phyloP scores from a whole-genome alignment of 2,888 invertebrate genomes.

The Gymnoscelis rufifasciata region DNA sequence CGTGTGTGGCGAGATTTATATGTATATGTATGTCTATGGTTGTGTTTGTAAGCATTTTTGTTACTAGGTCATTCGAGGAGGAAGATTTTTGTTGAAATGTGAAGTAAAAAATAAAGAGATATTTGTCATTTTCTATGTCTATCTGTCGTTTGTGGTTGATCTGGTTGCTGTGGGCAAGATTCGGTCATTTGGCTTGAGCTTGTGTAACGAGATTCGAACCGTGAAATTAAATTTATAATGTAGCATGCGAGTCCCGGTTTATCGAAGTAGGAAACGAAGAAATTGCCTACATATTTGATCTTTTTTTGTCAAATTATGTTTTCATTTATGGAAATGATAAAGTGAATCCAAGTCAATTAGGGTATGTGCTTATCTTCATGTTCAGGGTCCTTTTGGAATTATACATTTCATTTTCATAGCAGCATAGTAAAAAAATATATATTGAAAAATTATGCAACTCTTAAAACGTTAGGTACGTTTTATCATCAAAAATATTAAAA shows the following conservation, averaged over 20 bases:
- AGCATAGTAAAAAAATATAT: no score
- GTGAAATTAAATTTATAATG: no score
- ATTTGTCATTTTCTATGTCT: conserved; percentile 47
- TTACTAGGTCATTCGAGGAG: conserved; percentile 56
- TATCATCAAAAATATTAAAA: neutral
- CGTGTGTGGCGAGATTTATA: conserved; percentile 20
- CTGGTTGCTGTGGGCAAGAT: conserved; percentile 24
- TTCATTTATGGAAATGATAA: neutral
- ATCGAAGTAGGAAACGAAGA: no score
- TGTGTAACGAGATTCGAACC: no score
- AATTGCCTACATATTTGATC: no score
- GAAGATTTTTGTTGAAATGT: conserved; percentile 52
- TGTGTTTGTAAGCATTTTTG: conserved; percentile 64
- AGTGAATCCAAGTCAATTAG: neutral
- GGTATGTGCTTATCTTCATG: neutral
- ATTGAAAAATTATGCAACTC: no score
- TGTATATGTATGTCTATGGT: conserved; percentile 49
- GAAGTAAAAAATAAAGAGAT: conserved; percentile 37
- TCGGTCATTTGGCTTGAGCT: neutral
- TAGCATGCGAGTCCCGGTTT: no score
- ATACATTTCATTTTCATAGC: neutral
- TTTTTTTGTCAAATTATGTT: neutral
- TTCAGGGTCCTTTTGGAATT: neutral
- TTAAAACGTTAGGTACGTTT: no score
- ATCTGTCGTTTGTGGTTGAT: conserved; percentile 22